Base-by-base conservation (phyloP, 2,113 vertebrate species). In the Mesoclemmys tuberculata region DNA sequence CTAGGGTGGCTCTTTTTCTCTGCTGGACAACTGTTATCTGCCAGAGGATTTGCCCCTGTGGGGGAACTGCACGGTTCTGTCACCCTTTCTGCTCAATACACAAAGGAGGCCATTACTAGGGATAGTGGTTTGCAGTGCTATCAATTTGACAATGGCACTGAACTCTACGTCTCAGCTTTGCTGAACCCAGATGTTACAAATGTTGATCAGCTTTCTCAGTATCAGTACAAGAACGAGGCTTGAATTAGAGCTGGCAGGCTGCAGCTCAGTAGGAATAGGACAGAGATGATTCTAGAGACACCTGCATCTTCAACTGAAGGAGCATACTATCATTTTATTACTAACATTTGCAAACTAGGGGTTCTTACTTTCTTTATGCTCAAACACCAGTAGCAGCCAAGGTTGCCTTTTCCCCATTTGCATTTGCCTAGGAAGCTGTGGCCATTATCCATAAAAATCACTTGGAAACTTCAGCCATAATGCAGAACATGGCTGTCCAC, bases 371-470 rank as follows among this genome's bases (percentile, higher is more conserved):
- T 49, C 22, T 38, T 52, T n/a, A n/a, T 58, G n/a, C 38, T 80
- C n/a, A 44, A 88, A 79, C 35, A 88, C 80, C 21, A 35, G 41
- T 55, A 55, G 52, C 14, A 22, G 68, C 5, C 71, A 56, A 77
- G 71, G 44, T 27, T 26, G 13, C 38, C 52, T 82, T 71, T 71
- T 38, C 64, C 35, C 38, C 85, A 24, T 26, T 19, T 81, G 19
- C 41, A 38, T 80, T 64, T 29, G n/a, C 3, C 14, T 95, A 56
- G 14, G 48, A 90, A 58, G n/a, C 3, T 77, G 21, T 24, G 88
- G 14, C 26, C 92, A 10, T 2, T 38, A 18, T 21, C 82, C 1
- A 1, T 38, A 27, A 84, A 54, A 21, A 54, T 5, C 0, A 68
- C 21, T 77, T 48, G 22, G 29, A 44, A 87, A 85, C 6, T 31